phyloP scores from a whole-genome alignment of 2,888 invertebrate species.

The Pseudanteris insignis region DNA sequence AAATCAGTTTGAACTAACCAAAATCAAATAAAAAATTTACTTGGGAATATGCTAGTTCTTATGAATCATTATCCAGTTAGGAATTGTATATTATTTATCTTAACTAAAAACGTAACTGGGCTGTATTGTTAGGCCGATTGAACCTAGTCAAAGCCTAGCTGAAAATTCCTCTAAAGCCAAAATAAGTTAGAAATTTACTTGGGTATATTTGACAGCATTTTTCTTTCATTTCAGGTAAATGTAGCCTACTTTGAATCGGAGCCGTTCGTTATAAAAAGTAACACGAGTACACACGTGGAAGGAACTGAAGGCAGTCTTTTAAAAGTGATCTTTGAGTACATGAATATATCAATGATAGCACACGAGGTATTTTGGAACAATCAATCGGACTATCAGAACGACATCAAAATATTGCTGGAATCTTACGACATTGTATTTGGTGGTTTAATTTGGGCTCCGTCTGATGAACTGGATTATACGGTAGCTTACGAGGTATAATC shows the following conservation, averaged over 20 bases:
- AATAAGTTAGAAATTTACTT: too few relatives aligned
- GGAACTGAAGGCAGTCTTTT: slow-evolving; percentile 41
- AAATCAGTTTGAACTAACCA: too few relatives aligned
- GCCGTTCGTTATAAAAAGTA: slow-evolving; percentile 28
- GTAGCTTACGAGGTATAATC: slow-evolving; percentile 36
- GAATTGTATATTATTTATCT: too few relatives aligned
- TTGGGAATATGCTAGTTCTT: too few relatives aligned
- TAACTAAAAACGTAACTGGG: too few relatives aligned
- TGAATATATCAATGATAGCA: slow-evolving; percentile 28
- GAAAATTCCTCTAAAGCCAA: too few relatives aligned
- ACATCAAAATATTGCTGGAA: slow-evolving; percentile 4
- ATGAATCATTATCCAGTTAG: too few relatives aligned
- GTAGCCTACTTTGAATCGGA: slow-evolving; percentile 28
- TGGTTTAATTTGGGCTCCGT: slow-evolving; percentile 34
- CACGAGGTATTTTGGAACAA: slow-evolving; percentile 20
- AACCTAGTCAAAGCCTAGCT: too few relatives aligned
- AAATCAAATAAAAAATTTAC: too few relatives aligned
- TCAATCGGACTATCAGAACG: slow-evolving; percentile 4
- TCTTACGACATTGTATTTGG: slow-evolving; percentile 30
- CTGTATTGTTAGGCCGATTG: too few relatives aligned
- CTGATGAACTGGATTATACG: slow-evolving; percentile 18
- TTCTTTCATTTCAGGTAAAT: slow-evolving; percentile 17
- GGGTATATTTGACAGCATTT: too few relatives aligned
- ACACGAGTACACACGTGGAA: slow-evolving; percentile 16
- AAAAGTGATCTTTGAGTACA: slow-evolving; percentile 13